Conservation (phyloP, 2,888 invertebrate species). For the Aplocera efformata region DNA sequence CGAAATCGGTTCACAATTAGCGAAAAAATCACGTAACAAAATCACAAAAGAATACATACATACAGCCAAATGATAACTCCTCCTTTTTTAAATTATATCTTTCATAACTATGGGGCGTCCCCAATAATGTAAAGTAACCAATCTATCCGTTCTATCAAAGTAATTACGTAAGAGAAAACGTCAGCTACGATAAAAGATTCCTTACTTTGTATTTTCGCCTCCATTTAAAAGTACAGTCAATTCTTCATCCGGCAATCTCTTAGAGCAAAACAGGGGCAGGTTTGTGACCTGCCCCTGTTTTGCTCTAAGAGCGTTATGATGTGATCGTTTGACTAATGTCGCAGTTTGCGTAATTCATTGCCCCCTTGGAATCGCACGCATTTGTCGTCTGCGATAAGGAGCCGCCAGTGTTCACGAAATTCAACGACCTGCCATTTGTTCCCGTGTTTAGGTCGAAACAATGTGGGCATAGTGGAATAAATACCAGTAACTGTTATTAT, state of each 20-base stretch:
- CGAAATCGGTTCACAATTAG: no score
- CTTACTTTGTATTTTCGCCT: no score
- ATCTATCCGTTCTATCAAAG: no score
- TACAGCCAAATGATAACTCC: no score
- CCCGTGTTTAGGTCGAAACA: conserved; percentile 18
- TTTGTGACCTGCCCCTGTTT: no score
- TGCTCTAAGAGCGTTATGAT: conserved; percentile 42
- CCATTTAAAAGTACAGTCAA: conserved; percentile 7
- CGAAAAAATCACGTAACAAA: no score
- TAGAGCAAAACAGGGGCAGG: conserved; percentile 24
- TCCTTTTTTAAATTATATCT: no score
- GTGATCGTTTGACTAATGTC: conserved; percentile 55
- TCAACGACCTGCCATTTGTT: conserved; percentile 20
- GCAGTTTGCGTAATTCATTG: conserved; percentile 51
- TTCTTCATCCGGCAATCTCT: conserved; percentile 25
- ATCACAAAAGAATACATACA: no score
- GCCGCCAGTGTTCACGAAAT: conserved; percentile 30
- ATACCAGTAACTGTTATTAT: neutral
- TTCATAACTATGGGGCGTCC: no score
- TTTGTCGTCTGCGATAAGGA: conserved; percentile 50
- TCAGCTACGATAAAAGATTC: no score
- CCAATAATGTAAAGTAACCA: no score
- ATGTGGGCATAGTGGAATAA: conserved; percentile 10
- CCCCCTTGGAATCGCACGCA: conserved; percentile 41
- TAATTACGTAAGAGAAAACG: no score